Evolutionary conservation across 2,797 vertebrate genomes (phyloP).

Genomic region (Epinephelus malabaricus): DNA sequence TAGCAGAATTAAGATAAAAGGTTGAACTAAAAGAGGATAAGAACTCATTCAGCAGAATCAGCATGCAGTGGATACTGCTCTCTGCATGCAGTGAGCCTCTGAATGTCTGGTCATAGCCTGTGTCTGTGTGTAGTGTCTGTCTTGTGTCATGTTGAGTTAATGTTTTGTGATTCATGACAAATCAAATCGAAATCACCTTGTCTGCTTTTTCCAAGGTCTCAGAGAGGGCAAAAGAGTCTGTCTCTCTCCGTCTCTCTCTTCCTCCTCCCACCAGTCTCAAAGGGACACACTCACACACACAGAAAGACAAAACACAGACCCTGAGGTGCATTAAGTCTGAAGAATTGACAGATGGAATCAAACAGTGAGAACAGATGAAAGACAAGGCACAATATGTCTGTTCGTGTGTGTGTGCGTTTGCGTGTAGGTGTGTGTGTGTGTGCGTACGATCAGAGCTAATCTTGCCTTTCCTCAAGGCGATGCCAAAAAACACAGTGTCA

Average conservation of each 20-base stretch:
- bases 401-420: background rate
- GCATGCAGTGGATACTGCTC: slow-evolving; percentile 6
- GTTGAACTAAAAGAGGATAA: background rate
- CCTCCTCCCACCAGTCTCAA: slow-evolving; percentile 37
- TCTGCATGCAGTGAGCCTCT: slow-evolving; percentile 25
- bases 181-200: slow-evolving; percentile 68
- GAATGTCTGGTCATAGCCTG: slow-evolving; percentile 24
- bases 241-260: slow-evolving; percentile 19
- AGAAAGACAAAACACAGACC: slow-evolving; percentile 58
- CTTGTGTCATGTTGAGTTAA: slow-evolving; percentile 58
- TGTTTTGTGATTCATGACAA: slow-evolving; percentile 65
- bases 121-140: slow-evolving; percentile 47
- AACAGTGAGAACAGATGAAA: slow-evolving; percentile 69
- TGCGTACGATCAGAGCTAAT: slow-evolving; percentile 65
- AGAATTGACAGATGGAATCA: slow-evolving; percentile 74
- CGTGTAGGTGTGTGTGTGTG: background rate
- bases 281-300: slow-evolving; percentile 28
- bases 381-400: slow-evolving; percentile 56
- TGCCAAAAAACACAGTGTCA: slow-evolving; percentile 54
- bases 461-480: slow-evolving; percentile 54
- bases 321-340: slow-evolving; percentile 56
- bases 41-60: background rate
- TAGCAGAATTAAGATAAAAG: background rate
- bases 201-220: slow-evolving; percentile 44
- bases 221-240: slow-evolving; percentile 28